These are phyloP conservation scores for Gastrophryne carolinensis DNA, from an alignment of 2,797 vertebrate species.

Conservation along the genomic window DNA sequence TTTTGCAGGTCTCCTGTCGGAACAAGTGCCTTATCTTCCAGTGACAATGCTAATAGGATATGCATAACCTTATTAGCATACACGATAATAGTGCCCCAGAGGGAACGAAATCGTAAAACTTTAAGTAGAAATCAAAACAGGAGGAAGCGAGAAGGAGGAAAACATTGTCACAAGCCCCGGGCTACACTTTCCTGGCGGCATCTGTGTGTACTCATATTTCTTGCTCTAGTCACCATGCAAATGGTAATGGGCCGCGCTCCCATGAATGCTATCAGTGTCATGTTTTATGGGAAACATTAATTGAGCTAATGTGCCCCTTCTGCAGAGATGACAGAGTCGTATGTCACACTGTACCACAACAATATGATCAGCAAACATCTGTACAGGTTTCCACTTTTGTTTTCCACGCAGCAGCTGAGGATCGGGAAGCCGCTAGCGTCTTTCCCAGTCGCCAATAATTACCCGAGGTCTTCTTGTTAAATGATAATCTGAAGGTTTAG, in stretches of 20 bases:
- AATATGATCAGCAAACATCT: conserved; percentile 61
- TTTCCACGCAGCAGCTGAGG: no score
- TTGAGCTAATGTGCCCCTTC: conserved; percentile 68
- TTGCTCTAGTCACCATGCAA: conserved; percentile 70
- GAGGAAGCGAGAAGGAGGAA: conserved; percentile 76
- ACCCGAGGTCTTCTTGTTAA: neutral
- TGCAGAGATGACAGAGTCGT: conserved; percentile 59
- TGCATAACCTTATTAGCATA: conserved; percentile 93
- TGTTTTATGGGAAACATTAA: conserved; percentile 70
- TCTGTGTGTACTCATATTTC: conserved; percentile 62
- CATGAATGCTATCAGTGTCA: conserved; percentile 69
- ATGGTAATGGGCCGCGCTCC: conserved; percentile 72
- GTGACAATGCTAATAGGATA: conserved; percentile 91
- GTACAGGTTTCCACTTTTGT: neutral
- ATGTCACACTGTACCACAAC: conserved; percentile 60
- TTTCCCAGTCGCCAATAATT: neutral
- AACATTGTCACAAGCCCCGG: conserved; percentile 83
- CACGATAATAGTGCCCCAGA: conserved; percentile 87
- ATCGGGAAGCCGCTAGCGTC: neutral
- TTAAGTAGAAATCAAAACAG: conserved; percentile 98
- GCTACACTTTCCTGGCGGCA: conserved; percentile 65
- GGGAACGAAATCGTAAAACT: conserved; percentile 88
- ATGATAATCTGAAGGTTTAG: neutral
- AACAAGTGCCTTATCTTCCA: conserved; percentile 83
- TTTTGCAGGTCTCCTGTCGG: conserved; percentile 71